A percentile compares a stretch with the other conserved stretches of the same genome.
These are phyloP conservation scores for Micromesistius poutassou DNA, from an alignment of 2,797 vertebrate species.

Conservation along the genomic window DNA sequence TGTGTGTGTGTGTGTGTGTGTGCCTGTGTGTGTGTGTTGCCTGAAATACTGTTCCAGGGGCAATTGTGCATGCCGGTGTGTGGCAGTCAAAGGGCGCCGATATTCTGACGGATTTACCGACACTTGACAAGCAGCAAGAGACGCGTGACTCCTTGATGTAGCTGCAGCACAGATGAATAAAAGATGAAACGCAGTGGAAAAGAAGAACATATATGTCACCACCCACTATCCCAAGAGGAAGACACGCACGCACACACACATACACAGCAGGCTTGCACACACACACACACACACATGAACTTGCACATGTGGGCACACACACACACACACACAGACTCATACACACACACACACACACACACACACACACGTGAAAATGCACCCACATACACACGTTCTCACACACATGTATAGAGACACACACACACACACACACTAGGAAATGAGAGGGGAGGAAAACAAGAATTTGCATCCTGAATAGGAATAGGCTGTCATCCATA, in stretches of 20 bases:
- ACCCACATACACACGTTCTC: slow-evolving; percentile 30
- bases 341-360: background rate
- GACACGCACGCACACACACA: background rate
- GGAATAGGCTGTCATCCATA: slow-evolving; percentile 68
- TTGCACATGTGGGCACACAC: background rate
- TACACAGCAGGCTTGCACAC: background rate
- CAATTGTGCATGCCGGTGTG: slow-evolving; percentile 1
- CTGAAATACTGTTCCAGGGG: background rate
- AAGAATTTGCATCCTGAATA: slow-evolving; percentile 71
- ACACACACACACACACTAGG: slow-evolving; percentile 16
- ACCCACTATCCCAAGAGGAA: slow-evolving; percentile 43
- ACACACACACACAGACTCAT: background rate
- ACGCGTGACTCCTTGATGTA: slow-evolving; percentile 70
- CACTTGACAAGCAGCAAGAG: slow-evolving; percentile 69
- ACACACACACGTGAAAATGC: background rate
- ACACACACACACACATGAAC: background rate
- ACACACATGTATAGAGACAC: slow-evolving; percentile 18
- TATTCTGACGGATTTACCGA: slow-evolving; percentile 69
- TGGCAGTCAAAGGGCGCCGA: slow-evolving; percentile 32
- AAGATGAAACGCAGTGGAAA: slow-evolving; percentile 68
- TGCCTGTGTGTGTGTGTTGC: background rate
- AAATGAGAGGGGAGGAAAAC: slow-evolving; percentile 19
- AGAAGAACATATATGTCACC: slow-evolving; percentile 63
- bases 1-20: background rate
- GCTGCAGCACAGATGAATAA: slow-evolving; percentile 70